Evolutionary conservation across 2,888 invertebrate genomes (phyloP).

Genomic region (Helleia helle): DNA sequence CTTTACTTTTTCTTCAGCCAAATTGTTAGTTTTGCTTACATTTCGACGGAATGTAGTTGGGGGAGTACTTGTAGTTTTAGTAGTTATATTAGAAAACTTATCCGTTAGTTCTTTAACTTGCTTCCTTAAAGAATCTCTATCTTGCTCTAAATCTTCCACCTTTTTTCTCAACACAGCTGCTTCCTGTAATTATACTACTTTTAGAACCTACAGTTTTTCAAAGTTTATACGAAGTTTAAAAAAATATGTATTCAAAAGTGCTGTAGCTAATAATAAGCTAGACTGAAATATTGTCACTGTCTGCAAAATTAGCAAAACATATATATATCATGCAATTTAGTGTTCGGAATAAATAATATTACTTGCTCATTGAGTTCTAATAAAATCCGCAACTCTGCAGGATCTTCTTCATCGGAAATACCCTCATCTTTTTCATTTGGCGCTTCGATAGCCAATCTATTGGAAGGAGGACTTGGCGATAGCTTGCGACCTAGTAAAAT

Average conservation of each 20-base stretch:
- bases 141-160: slow-evolving; percentile 87
- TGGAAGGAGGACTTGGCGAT: slow-evolving; percentile 79
- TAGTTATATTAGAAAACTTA: slow-evolving; percentile 70
- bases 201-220: too few species aligned
- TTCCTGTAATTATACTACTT: slow-evolving; percentile 75
- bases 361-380: slow-evolving; percentile 91
- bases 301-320: too few species aligned
- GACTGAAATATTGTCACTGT: too few species aligned
- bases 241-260: too few species aligned
- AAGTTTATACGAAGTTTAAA: too few species aligned
- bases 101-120: slow-evolving; percentile 86
- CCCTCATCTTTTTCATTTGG: slow-evolving; percentile 81
- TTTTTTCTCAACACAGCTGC: slow-evolving; percentile 86
- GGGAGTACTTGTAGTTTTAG: slow-evolving; percentile 44
- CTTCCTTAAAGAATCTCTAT: slow-evolving; percentile 81
- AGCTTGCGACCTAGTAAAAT: slow-evolving; percentile 76
- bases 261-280: too few species aligned
- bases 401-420: slow-evolving; percentile 85
- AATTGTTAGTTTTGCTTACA: slow-evolving; percentile 53
- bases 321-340: too few species aligned
- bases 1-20: slow-evolving; percentile 80
- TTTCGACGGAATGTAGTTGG: slow-evolving; percentile 42
- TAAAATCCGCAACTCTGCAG: slow-evolving; percentile 86
- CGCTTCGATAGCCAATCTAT: slow-evolving; percentile 77
- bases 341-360: too few species aligned